Evolutionary conservation across 2,113 vertebrate genomes (phyloP), one percentile per base, ranked within the genome.

Genomic region (Zingel zingel): DNA sequence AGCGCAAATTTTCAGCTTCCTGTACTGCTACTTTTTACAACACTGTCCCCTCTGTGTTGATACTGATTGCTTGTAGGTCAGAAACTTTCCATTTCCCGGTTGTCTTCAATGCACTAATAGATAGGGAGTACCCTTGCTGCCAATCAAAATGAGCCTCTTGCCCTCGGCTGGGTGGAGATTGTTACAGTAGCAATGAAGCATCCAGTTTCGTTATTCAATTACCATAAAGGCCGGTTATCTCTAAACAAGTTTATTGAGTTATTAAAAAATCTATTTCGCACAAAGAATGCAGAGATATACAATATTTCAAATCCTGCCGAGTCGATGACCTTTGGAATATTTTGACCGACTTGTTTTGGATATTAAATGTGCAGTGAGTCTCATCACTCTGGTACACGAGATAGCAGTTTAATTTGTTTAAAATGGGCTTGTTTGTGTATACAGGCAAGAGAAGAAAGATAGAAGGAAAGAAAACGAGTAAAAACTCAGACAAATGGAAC

Each of bases 131-230:
- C 83, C 91, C 88, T 12, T 15, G 23, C 91, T 93, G 93, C 88
- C 94, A 94, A 88, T 93, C 94, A 94, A 94, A 93, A 91, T 90
- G 83, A 92, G 91, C 88, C 89, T 91, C 75, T 89, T 92, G 93
- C 89, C 92, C 88, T 83, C 69, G 23, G 71, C 84, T 89, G 91
- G 92, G 91, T 88, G 88, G 91, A 89, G 86, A 90, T 87, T 89
- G 77, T 86, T 76, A 84, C 79, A 84, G 87, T 74, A 47, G 85
- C 91, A 92, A 83, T 93, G 90, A 91, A 90, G 90, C 90, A 89
- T 94, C 77, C 86, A 87, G 81, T 86, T 91, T 85, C 90, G 87
- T 90, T 90, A 94, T 93, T 89, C 87, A 92, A 92, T 94, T 90
- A 94, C 79, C 77, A 79, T 86, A 79, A 90, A 86, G 77, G 66